phyloP scores from a whole-genome alignment of 2,113 vertebrate species.

The Xiphophorus maculatus region DNA sequence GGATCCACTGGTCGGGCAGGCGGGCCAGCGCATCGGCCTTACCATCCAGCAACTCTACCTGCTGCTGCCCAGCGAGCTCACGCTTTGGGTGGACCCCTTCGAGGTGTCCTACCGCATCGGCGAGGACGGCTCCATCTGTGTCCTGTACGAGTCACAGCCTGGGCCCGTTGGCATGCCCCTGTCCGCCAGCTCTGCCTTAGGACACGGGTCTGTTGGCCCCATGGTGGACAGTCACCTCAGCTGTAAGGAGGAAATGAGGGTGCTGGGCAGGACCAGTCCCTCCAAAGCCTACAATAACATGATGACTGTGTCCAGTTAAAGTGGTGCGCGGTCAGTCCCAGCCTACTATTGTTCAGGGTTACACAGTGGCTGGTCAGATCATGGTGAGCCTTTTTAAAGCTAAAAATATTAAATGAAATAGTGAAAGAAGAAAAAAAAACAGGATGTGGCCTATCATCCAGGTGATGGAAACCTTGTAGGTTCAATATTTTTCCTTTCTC shows the following conservation, averaged over 20 bases:
- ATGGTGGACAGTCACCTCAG: conserved; percentile 98
- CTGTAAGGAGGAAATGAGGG: conserved; percentile 99
- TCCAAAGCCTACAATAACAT: conserved; percentile 98
- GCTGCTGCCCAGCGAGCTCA: conserved; percentile 98
- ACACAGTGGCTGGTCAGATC: conserved; percentile 55
- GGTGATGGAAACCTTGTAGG: conserved; percentile 92
- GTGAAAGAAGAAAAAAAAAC: conserved; percentile 73
- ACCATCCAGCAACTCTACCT: conserved; percentile 97
- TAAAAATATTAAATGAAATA: conserved; percentile 79
- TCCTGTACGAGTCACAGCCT: conserved; percentile 95
- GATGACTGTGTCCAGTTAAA: conserved; percentile 99
- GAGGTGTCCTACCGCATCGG: conserved; percentile 99
- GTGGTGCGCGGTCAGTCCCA: conserved; percentile 54
- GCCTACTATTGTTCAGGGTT: conserved; percentile 68
- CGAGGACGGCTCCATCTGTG: conserved; percentile 99
- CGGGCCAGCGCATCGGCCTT: conserved; percentile 95
- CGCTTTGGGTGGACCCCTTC: conserved; percentile 98
- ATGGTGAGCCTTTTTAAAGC: conserved; percentile 78
- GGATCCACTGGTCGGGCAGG: conserved; percentile 98
- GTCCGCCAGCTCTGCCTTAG: conserved; percentile 72
- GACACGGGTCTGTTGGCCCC: conserved; percentile 80
- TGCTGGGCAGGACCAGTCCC: conserved; percentile 94
- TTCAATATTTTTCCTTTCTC: conserved; percentile 64
- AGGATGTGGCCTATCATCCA: conserved; percentile 90
- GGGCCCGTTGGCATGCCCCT: conserved; percentile 64